These are phyloP conservation scores for Crenichthys baileyi DNA, from an alignment of 2,797 vertebrate genomes.

Conservation along the genomic window DNA sequence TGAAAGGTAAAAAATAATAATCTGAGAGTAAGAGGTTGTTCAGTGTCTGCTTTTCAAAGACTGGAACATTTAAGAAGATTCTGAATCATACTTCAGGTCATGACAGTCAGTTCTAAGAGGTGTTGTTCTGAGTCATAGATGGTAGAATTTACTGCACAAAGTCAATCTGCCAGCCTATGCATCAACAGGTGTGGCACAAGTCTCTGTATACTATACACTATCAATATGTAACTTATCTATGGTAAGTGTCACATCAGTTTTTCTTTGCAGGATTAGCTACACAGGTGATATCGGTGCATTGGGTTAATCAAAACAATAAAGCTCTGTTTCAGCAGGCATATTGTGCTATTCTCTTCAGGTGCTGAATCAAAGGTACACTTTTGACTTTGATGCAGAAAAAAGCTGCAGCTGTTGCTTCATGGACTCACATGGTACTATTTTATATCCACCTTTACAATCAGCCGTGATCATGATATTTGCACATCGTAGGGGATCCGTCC, in stretches of 20 bases:
- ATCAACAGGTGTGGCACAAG: neutral
- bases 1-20: conserved; percentile 35
- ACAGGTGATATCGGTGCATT: neutral
- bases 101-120: too few relatives aligned
- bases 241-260: conserved; percentile 40
- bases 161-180: too few relatives aligned
- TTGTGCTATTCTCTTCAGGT: neutral
- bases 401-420: neutral
- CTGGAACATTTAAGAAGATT: conserved; percentile 13
- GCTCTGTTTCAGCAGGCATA: conserved; percentile 2
- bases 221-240: neutral
- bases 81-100: neutral
- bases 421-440: neutral
- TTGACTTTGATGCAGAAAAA: neutral
- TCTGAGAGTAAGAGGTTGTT: conserved; percentile 6
- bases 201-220: neutral
- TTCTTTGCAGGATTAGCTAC: conserved; percentile 41
- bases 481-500: neutral
- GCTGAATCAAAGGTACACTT: neutral
- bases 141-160: neutral
- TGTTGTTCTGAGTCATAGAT: neutral
- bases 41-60: conserved; percentile 20
- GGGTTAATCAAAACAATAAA: conserved; percentile 23
- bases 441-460: neutral
- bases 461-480: neutral